Base-by-base conservation (phyloP, 2,113 vertebrate genomes). In the Poecilia latipinna region DNA sequence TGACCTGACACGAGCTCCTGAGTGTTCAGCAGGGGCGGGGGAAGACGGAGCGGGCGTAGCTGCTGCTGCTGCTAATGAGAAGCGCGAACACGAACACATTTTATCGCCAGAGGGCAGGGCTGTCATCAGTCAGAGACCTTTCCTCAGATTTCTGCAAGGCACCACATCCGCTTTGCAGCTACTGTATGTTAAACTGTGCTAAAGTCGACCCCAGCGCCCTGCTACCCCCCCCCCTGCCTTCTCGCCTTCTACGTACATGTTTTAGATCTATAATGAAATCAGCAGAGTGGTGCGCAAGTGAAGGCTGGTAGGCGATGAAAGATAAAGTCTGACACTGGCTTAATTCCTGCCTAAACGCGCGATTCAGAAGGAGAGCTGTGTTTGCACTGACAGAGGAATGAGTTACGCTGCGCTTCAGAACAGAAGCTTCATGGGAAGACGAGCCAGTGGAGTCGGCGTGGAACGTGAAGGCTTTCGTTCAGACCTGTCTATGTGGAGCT, bases 401-500 rank as follows among this genome's bases (percentile, higher is more conserved):
- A 32, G 28, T 37, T 69, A 31, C 68, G 65, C 87, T 67, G 68
- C 61, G 82, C 12, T 51, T 68, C 35, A 12, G 12, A 76, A 77
- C 57, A 80, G 79, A 79, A 62, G n/a, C 24, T 33, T 65, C 31
- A 24, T 33, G 12, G 51, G 37, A 2, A 22, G 65, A 70, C 68
- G 86, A 77, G 72, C 76, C 70, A 33, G 2, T 29, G 72, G 32
- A 24, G 37, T 26, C 17, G 65, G 15, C 29, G 51, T 62, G 35
- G 72, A 76, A 57, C 51, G 22, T 44, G 44, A 19, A 6, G 26
- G 60, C 39, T 29, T 29, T 39, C 65, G 82, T 0, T 95, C 93
- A 62, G 65, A 99, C 98, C 98, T 98, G 94, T 95, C 96, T 89
- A 98, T 96, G 93, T 96, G 95, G 89, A 95, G 97, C 82, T 99